Percentiles rank a stretch among this genome's conserved stretches.
Evolutionary conservation across 1,140 invertebrate species (phyloP).

Genomic region (Diabrotica undecimpunctata): DNA sequence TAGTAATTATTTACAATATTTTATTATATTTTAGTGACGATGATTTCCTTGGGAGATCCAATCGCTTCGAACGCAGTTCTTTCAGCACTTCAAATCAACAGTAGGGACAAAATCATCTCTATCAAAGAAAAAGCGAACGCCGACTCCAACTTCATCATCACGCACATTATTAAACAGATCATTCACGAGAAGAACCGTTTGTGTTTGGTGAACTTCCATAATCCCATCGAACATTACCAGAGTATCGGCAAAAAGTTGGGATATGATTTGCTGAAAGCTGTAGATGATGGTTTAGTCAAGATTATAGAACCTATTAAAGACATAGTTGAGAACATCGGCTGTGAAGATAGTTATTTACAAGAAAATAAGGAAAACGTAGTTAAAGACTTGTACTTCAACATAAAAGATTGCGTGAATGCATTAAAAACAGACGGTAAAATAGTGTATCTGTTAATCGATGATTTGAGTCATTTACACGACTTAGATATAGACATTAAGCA

Average conservation of each 20-base stretch:
- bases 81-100: constrained; percentile 41
- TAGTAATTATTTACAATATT: too few relatives aligned
- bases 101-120: constrained; percentile 53
- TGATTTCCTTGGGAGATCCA: constrained; percentile 26
- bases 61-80: constrained; percentile 31
- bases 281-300: constrained; percentile 52
- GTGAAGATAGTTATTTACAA: constrained; percentile 38
- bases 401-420: constrained; percentile 36
- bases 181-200: constrained; percentile 51
- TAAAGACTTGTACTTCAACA: constrained; percentile 39
- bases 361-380: constrained; percentile 37
- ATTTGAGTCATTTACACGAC: constrained; percentile 65
- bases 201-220: constrained; percentile 64
- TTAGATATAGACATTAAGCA: constrained; percentile 54
- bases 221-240: constrained; percentile 67
- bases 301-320: constrained; percentile 57
- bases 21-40: not conserved
- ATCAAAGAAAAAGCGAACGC: constrained; percentile 64
- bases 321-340: constrained; percentile 47
- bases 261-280: constrained; percentile 60
- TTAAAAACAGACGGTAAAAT: constrained; percentile 17
- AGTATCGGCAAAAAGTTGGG: constrained; percentile 69
- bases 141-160: constrained; percentile 67
- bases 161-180: constrained; percentile 57
- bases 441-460: constrained; percentile 63